Evolutionary conservation across 2,888 invertebrate genomes (phyloP), one percentile per base, ranked within the genome.

Genomic region (Pediacus dermestoides): DNA sequence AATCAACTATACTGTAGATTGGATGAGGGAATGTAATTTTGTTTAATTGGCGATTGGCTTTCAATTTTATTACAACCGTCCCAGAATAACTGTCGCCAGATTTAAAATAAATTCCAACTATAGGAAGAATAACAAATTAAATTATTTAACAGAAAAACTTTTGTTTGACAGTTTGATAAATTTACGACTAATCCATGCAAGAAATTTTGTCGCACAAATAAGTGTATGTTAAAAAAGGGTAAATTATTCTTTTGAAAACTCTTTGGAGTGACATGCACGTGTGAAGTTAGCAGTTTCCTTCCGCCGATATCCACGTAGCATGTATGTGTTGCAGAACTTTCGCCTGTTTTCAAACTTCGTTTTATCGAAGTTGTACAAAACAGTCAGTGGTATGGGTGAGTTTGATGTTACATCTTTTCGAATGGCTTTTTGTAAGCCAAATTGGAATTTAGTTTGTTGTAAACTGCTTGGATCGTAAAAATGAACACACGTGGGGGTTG

Each of bases 241-340:
- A 50, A 46, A 52, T 54, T 50, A 51, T 48, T 52, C 50, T 51
- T 49, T 49, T 41, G 39, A 39, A 50, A 50, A 48, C 49, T 42
- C 45, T 50, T 54, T 47, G 48, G 42, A 48, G 51, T 52, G 52
- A 53, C 51, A 43, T 45, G 55, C 52, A 55, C 55, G 55, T 56
- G 55, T 55, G 53, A 52, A 55, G 53, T 55, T 56, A 48, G 53
- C 58, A 55, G 52, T 53, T 57, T 54, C 51, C 55, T 50, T 50
- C 46, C 46, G 52, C 47, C 43, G 55, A 57, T 57, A 58, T 57
- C 58, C n/a, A n/a, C n/a, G 50, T 52, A 52, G 49, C 48, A 37
- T 48, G 50, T 51, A 39, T 36, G 46, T 44, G 52, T 53, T 51
- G 50, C 46, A 50, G 51, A 55, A 53, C 51, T 53, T 55, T 46